Percentiles rank a stretch among this genome's conserved stretches.
phyloP scores from a whole-genome alignment of 2,797 vertebrate genomes.

The Mastacembelus armatus region DNA sequence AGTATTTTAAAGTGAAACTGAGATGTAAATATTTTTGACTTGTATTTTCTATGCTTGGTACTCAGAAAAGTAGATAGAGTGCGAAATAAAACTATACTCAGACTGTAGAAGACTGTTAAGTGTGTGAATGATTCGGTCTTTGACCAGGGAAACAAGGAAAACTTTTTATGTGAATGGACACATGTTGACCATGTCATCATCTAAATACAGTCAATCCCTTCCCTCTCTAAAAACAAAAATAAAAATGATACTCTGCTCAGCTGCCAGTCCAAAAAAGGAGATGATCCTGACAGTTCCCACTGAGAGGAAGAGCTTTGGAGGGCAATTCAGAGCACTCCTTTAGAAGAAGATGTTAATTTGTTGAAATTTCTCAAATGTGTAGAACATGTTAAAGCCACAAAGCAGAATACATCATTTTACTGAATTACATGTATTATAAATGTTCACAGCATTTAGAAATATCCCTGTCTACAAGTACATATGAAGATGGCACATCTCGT shows the following conservation, averaged over 20 bases:
- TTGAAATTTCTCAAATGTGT: not conserved
- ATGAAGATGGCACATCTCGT: not conserved
- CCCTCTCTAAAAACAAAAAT: slow-evolving; percentile 39
- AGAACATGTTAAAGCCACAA: slow-evolving; percentile 11
- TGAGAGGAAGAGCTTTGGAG: slow-evolving; percentile 55
- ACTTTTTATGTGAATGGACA: slow-evolving; percentile 18
- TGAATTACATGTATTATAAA: not conserved
- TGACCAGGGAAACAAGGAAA: not conserved
- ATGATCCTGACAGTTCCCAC: slow-evolving; percentile 64
- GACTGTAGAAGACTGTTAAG: no score
- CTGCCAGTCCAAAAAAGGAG: slow-evolving; percentile 59
- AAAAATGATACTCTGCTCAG: slow-evolving; percentile 45
- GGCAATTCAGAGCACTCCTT: slow-evolving; percentile 28
- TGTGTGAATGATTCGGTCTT: no score
- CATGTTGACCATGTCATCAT: slow-evolving; percentile 34
- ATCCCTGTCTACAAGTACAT: slow-evolving; percentile 4
- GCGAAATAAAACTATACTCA: no score
- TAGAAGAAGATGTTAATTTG: slow-evolving; percentile 8
- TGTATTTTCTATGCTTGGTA: no score
- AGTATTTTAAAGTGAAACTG: not conserved
- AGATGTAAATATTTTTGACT: not conserved
- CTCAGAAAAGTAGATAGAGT: not conserved
- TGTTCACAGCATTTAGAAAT: no score
- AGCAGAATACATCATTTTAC: not conserved
- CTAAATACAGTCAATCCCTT: slow-evolving; percentile 31